Conservation (phyloP, 2,888 invertebrate species). For the Blastobasis adustella region DNA sequence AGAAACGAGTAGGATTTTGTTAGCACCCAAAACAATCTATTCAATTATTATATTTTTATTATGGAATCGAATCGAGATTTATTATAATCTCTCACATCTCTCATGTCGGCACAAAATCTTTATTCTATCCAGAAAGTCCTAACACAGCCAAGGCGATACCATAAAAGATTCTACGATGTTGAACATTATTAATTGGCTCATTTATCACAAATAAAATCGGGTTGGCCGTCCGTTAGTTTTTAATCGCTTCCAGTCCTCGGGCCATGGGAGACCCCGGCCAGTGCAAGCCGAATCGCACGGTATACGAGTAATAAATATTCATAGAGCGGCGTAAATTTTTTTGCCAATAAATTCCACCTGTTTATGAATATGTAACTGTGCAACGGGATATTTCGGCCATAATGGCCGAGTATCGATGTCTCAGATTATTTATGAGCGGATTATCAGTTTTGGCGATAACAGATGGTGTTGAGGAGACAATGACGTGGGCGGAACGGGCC, state of each 20-base stretch:
- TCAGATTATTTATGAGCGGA: conserved; percentile 18
- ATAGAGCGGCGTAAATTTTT: conserved; percentile 7
- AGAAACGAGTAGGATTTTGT: too few relatives aligned
- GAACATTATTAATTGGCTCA: conserved; percentile 9
- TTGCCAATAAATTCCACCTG: conserved; percentile 9
- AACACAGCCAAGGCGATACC: background rate
- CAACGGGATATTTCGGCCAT: conserved; percentile 19
- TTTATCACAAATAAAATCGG: conserved; percentile 10
- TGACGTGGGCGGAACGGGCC: conserved; percentile 40
- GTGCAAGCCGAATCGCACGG: conserved; percentile 1
- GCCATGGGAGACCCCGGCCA: conserved; percentile 3
- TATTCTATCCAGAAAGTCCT: background rate
- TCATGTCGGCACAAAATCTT: background rate
- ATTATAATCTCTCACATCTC: background rate
- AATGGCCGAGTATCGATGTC: conserved; percentile 17
- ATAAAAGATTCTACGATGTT: conserved; percentile 1
- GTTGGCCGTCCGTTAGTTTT: conserved; percentile 7
- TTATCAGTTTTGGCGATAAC: conserved; percentile 26
- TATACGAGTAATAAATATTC: conserved; percentile 7
- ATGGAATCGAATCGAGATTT: background rate
- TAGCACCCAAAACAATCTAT: too few relatives aligned
- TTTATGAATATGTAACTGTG: conserved; percentile 20
- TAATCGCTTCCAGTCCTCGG: conserved; percentile 3
- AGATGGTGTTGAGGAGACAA: conserved; percentile 21
- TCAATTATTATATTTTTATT: background rate